A percentile compares a stretch with the other conserved stretches of the same genome.
phyloP scores from a whole-genome alignment of 1,140 invertebrate genomes.

The Uloborus diversus region DNA sequence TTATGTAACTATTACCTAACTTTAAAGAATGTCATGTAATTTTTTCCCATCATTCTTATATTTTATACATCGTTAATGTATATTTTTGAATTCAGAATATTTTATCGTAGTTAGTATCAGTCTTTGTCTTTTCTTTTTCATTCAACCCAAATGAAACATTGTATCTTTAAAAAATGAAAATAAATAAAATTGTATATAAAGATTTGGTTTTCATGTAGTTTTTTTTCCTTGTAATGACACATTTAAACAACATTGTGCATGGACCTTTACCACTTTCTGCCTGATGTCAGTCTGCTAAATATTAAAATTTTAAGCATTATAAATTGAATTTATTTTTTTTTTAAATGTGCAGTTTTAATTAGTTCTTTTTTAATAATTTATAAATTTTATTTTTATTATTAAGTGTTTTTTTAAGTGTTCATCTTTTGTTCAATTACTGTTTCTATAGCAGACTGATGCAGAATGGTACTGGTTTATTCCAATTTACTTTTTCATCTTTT shows the following conservation, averaged over 20 bases:
- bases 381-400: background rate
- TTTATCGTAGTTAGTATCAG: background rate
- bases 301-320: no score
- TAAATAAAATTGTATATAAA: constrained; percentile 11
- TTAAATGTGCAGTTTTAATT: background rate
- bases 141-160: constrained; percentile 13
- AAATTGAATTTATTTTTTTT: background rate
- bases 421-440: background rate
- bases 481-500: background rate
- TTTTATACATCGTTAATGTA: constrained; percentile 17
- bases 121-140: background rate
- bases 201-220: background rate
- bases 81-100: constrained; percentile 17
- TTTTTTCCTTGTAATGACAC: background rate
- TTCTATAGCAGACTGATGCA: constrained; percentile 21
- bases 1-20: background rate
- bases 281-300: constrained; percentile 46
- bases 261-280: constrained; percentile 49
- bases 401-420: background rate
- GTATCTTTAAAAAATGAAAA: constrained; percentile 35
- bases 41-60: background rate
- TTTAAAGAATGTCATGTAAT: background rate
- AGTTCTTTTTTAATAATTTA: background rate
- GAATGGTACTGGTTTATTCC: background rate
- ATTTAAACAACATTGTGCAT: background rate